These are phyloP conservation scores for Nudaria mundana DNA, from an alignment of 2,888 invertebrate genomes.

Conservation along the genomic window DNA sequence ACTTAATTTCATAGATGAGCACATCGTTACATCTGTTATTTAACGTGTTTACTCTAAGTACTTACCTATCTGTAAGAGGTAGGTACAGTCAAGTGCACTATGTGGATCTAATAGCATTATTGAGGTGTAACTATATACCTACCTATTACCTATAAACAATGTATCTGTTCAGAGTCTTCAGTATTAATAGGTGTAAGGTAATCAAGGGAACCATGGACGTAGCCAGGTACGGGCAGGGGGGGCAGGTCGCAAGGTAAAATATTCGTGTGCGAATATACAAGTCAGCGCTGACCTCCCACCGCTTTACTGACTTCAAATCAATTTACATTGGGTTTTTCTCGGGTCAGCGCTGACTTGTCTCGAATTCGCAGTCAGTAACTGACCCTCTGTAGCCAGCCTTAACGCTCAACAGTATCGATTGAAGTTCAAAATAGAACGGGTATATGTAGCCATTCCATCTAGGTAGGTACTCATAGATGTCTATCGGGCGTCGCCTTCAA, in stretches of 20 bases:
- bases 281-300: too few relatives aligned
- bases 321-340: too few relatives aligned
- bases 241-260: too few relatives aligned
- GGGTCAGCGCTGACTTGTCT: too few relatives aligned
- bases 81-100: too few relatives aligned
- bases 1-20: conserved; percentile 7
- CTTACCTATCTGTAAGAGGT: too few relatives aligned
- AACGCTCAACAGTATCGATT: not conserved
- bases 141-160: conserved; percentile 63
- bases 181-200: conserved; percentile 57
- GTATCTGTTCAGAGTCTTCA: conserved; percentile 52
- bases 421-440: not conserved
- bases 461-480: not conserved
- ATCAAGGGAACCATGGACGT: conserved; percentile 53
- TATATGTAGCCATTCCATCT: not conserved
- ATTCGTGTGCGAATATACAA: too few relatives aligned
- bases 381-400: not conserved
- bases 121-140: conserved; percentile 52
- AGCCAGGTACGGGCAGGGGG: too few relatives aligned
- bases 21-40: conserved; percentile 22
- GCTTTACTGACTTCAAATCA: too few relatives aligned
- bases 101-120: conserved; percentile 49
- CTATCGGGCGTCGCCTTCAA: not conserved
- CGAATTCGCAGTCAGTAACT: too few relatives aligned
- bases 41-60: conserved; percentile 48